Evolutionary conservation across 2,113 vertebrate genomes (phyloP).

Genomic region (Rhynchomys soricoides): DNA sequence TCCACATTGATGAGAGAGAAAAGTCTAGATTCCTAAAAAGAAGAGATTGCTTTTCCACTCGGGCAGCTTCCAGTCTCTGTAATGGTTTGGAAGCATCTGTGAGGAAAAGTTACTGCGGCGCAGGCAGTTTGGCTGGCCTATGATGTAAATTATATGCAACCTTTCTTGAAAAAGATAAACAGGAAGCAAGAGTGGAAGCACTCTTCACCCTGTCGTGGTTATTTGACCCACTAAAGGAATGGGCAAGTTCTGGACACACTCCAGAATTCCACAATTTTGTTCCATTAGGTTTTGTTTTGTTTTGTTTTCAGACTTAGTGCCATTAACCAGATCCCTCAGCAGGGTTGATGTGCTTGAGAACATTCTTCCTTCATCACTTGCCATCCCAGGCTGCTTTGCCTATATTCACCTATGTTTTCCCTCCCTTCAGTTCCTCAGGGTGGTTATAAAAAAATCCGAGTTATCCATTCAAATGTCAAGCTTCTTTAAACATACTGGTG

Average conservation of each 20-base stretch:
- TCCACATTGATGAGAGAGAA: not conserved
- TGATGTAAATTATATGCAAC: conserved; percentile 63
- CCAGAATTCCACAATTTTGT: conserved; percentile 34
- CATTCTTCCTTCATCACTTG: conserved; percentile 21
- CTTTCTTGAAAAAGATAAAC: conserved; percentile 59
- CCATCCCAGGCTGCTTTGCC: conserved; percentile 5
- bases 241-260: not conserved
- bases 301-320: conserved; percentile 56
- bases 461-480: conserved; percentile 67
- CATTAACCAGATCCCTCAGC: conserved; percentile 59
- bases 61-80: conserved; percentile 54
- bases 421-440: conserved; percentile 52
- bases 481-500: conserved; percentile 69
- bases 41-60: conserved; percentile 52
- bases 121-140: conserved; percentile 47
- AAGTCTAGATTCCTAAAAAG: conserved; percentile 67
- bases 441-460: conserved; percentile 49
- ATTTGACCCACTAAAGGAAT: conserved; percentile 38
- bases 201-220: conserved; percentile 3
- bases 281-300: conserved; percentile 7
- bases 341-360: conserved; percentile 57
- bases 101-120: conserved; percentile 54
- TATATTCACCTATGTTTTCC: not conserved
- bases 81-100: conserved; percentile 62
- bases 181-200: conserved; percentile 62